These are phyloP conservation scores for Ormyrus labotus DNA, from an alignment of 2,888 invertebrate species.

Conservation along the genomic window DNA sequence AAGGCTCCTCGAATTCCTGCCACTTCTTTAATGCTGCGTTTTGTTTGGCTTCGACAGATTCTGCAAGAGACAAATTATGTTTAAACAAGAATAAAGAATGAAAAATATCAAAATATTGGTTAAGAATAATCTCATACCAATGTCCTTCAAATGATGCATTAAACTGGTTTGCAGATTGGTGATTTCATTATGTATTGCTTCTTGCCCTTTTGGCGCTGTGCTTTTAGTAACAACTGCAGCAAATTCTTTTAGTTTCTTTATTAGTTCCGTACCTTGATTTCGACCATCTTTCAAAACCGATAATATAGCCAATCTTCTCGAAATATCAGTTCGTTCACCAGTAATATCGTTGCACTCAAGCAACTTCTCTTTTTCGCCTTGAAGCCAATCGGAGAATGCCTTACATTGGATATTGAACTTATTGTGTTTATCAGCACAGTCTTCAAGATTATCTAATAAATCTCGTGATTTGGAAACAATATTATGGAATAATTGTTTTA, in stretches of 20 bases:
- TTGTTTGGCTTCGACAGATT: slow-evolving; percentile 84
- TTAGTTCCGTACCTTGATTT: slow-evolving; percentile 80
- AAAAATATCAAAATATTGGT: not conserved
- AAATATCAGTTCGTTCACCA: slow-evolving; percentile 90
- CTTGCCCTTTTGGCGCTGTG: slow-evolving; percentile 88
- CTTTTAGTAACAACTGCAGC: slow-evolving; percentile 82
- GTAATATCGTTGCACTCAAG: slow-evolving; percentile 88
- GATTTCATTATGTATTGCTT: slow-evolving; percentile 84
- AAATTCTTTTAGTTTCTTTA: slow-evolving; percentile 84
- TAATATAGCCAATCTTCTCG: slow-evolving; percentile 83
- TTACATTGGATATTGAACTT: slow-evolving; percentile 86
- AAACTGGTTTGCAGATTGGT: slow-evolving; percentile 82
- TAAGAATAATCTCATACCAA: slow-evolving; percentile 73
- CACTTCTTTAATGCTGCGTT: slow-evolving; percentile 87
- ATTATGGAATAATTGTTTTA: slow-evolving; percentile 91
- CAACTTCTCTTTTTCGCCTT: slow-evolving; percentile 87
- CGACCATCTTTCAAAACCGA: slow-evolving; percentile 82
- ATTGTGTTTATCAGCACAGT: slow-evolving; percentile 90
- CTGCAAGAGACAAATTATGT: slow-evolving; percentile 64
- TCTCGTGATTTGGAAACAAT: slow-evolving; percentile 93
- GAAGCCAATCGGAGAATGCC: slow-evolving; percentile 89
- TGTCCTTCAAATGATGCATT: slow-evolving; percentile 82
- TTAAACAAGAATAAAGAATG: not conserved
- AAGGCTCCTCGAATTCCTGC: slow-evolving; percentile 89
- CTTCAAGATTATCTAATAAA: slow-evolving; percentile 88